A percentile compares a stretch with the other conserved stretches of the same genome.
phyloP scores from a whole-genome alignment of 1,140 invertebrate genomes.

The Argopecten irradians region DNA sequence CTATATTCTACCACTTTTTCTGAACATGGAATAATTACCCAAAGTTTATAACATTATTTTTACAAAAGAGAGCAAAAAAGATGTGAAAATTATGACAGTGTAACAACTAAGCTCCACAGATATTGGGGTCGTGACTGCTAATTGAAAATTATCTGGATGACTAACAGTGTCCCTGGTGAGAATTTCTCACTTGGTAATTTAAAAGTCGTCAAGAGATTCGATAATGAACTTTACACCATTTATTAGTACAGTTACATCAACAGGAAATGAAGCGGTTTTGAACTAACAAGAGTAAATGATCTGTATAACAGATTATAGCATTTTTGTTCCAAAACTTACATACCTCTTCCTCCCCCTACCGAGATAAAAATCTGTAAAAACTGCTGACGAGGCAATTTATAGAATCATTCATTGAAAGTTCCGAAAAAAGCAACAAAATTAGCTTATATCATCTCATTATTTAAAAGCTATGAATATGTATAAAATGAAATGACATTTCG shows the following conservation, averaged over 20 bases:
- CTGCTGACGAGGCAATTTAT: neutral
- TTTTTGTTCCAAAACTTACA: neutral
- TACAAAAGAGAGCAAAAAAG: neutral
- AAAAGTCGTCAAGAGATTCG: neutral
- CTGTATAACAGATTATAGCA: neutral
- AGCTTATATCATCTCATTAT: neutral
- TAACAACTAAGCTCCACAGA: neutral
- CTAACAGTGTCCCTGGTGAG: slow-evolving; percentile 19
- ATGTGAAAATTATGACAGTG: neutral
- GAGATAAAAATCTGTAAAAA: neutral
- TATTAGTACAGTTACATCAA: slow-evolving; percentile 23
- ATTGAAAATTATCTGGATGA: slow-evolving; percentile 23
- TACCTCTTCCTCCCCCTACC: neutral
- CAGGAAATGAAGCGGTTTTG: slow-evolving; percentile 5
- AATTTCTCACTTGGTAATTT: slow-evolving; percentile 23
- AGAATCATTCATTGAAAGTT: neutral
- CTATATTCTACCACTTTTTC: too few relatives aligned
- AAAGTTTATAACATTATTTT: too few relatives aligned
- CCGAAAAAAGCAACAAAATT: neutral
- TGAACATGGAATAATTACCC: too few relatives aligned
- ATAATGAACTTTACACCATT: slow-evolving; percentile 7
- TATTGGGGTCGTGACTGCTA: neutral
- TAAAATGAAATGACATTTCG: too few relatives aligned
- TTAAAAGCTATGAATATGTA: too few relatives aligned
- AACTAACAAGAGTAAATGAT: slow-evolving; percentile 12